Evolutionary conservation across 2,113 vertebrate genomes (phyloP), one percentile per base, ranked within the genome.

Genomic region (Machaerirhynchus nigripectus): DNA sequence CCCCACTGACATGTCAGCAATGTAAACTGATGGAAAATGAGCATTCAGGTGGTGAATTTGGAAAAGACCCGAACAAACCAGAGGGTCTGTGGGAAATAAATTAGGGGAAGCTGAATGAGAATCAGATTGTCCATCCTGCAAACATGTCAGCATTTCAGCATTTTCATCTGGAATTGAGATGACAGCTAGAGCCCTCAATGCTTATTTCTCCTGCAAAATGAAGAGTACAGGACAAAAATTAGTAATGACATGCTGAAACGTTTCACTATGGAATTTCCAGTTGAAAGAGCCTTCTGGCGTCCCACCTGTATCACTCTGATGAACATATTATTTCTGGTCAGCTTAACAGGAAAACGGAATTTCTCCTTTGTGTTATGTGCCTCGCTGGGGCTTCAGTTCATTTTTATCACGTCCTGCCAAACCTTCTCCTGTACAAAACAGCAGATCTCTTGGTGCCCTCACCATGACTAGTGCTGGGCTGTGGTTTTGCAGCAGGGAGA

Each of bases 291-390:
- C 75, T 96, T 80, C 88, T 94, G 89, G 90, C 91, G 2, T 80
- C 78, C 59, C 90, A 84, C 63, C 39, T 87, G 0, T 56, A 95
- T 80, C 65, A 65, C n/a, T 49, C 84, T 86, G 75, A 22, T 8
- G 27, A 91, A 52, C 60, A 70, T 18, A 31, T 90, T 83, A 91
- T 88, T 96, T 96, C 91, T 80, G 71, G 82, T 88, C 84, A 93
- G 55, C 79, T 77, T 50, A 69, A 83, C 50, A 40, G 4, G 17
- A 85, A 90, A 83, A 78, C 61, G 61, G 49, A 75, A 69, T 63
- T 91, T 80, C 1, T 1, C 24, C 64, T 79, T 52, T 52, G 42
- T 2, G 3, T 79, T 83, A 23, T 14, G 28, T 70, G 39, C 39
- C 63, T 93, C 3, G 0, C 39, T 85, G 87, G 67, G 55, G 47